Base-by-base conservation (phyloP, 2,113 vertebrate species). In the Amphiprion percula region DNA sequence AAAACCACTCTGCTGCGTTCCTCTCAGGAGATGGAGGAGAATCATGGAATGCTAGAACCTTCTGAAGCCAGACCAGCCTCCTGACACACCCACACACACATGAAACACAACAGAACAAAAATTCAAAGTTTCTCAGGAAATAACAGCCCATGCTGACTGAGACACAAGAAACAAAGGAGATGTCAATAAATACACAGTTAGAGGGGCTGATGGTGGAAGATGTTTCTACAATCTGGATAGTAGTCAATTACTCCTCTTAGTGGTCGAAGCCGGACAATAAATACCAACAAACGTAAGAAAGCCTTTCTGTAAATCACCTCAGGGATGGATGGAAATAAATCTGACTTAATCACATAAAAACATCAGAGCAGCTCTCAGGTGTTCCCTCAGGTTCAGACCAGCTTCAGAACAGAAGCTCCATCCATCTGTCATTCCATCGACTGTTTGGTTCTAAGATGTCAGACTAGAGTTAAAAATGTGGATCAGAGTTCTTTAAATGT, bases 71-170 rank as follows among this genome's bases (percentile, higher is more conserved):
- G 26, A 26, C 26, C 26, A 26, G 26, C 26, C 26, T 26, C 26
- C 26, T 26, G 26, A 26, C 26, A 26, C 26, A 26, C 26, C 26
- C 90, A 92, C 82, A 87, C 82, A 61, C 64, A 90, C 87, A 77
- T 66, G 47, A 83, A 84, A 66, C 73, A 86, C 73, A 65, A 91
- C 83, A 88, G 12, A 87, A 95, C 90, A 93, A 87, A 91, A 83
- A 95, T 95, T 95, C 95, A 93, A 95, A 95, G 95, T 95, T 94
- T 95, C 88, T 92, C 94, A 95, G 94, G 94, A 95, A 93, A 86
- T 68, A 83, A 91, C 91, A 92, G 90, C 91, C 87, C 80, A 79
- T 74, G 72, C 63, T 85, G 80, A 90, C 86, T 81, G 88, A 89
- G 58, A 71, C 46, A 47, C 41, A 37, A 69, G 79, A 78, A 90